Base-by-base conservation (phyloP, 2,113 vertebrate genomes). In the Lophotis ruficrista region DNA sequence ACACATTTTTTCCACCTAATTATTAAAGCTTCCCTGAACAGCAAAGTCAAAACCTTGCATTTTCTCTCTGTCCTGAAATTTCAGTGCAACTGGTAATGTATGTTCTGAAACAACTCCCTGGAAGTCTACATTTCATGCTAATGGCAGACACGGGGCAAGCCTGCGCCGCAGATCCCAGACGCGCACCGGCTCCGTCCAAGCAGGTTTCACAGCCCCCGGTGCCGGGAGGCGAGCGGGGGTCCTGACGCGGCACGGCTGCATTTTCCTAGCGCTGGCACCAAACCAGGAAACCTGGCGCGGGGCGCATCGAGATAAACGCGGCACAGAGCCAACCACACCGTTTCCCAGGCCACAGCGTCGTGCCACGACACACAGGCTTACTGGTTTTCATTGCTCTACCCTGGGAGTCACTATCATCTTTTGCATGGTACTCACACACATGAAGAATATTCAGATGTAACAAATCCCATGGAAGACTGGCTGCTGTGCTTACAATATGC, bases 221-320 rank as follows among this genome's bases (percentile, higher is more conserved):
- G 64, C 33, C 62, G 60, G 50, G 68, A 87, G 65, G 23, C n/a
- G 17, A 76, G 27, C 38, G 48, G 53, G 56, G 90, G 10, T 58
- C 65, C 71, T 48, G 25, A 22, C 64, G 65, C 37, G 27, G 20
- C 5, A 4, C 87, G 79, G 66, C 87, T 78, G 70, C 53, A 5
- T 86, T 61, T 41, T 41, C 90, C 72, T 70, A 62, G 65, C 11
- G 2, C 70, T 72, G 77, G 43, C 78, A 79, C 51, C 54, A 53
- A 47, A 35, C 37, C 48, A 83, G 48, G 54, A 33, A 73, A 78
- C 37, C 77, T 33, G 56, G 61, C 54, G n/a, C 9, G 0, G 41
- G 60, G 48, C 1, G 0, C 25, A 8, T 33, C 24, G 28, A 68
- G 64, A 50, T 0, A 56, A 33, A 82, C 2, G 25, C 14, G 13